Evolutionary conservation across 2,113 vertebrate genomes (phyloP).

Genomic region (Tor tambroides): DNA sequence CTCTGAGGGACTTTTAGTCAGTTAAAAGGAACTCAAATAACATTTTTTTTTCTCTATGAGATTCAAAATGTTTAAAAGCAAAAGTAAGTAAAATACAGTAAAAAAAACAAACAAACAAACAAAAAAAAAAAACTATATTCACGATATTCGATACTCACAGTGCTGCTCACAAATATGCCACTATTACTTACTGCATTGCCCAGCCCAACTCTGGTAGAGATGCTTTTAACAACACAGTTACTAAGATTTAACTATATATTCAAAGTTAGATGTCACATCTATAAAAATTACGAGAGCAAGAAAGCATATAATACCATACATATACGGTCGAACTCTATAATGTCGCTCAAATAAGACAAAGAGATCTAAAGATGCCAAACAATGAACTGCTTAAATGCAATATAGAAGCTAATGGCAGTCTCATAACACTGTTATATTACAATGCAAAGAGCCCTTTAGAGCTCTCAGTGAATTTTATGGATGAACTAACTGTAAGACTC

Average conservation of each 20-base stretch:
- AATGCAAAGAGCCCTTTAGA: background rate
- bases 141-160: background rate
- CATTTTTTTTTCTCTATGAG: background rate
- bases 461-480: slow-evolving; percentile 24
- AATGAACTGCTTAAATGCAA: background rate
- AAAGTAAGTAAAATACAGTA: background rate
- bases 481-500: slow-evolving; percentile 8
- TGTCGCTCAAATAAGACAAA: background rate
- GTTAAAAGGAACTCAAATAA: background rate
- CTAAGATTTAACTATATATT: background rate
- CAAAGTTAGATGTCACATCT: background rate
- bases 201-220: background rate
- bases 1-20: background rate
- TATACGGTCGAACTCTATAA: background rate
- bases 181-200: background rate
- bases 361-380: slow-evolving; percentile 9
- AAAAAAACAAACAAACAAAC: too few species aligned
- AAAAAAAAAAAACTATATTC: too few species aligned
- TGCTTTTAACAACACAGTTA: background rate
- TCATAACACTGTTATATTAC: slow-evolving; percentile 18
- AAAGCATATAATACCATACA: background rate
- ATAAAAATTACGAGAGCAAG: background rate
- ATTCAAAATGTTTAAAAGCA: background rate
- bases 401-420: background rate
- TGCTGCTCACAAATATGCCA: background rate